Percentiles rank a stretch among this genome's conserved stretches.
Conservation (phyloP, 2,797 vertebrate genomes). For the Sorex maritimensis region DNA sequence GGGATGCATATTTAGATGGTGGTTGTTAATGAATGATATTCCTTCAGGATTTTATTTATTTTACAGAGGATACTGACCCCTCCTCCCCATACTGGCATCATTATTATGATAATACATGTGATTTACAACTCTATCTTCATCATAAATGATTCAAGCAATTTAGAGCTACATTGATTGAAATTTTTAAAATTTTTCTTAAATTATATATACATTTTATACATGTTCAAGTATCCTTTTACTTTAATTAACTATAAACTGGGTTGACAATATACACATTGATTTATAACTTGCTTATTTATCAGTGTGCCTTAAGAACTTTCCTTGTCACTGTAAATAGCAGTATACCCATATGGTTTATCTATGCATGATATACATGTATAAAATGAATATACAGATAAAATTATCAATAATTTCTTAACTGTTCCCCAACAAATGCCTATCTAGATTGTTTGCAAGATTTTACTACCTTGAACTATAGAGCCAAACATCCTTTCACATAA, state of each 20-base stretch:
- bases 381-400: not conserved
- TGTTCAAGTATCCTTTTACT: not conserved
- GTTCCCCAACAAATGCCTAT: not conserved
- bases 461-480: not conserved
- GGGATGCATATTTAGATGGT: not conserved
- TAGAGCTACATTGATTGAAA: slow-evolving; percentile 28
- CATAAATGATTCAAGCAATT: not conserved
- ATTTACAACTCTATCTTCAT: not conserved
- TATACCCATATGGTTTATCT: not conserved
- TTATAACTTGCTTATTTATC: not conserved
- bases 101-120: not conserved
- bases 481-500: not conserved
- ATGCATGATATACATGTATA: not conserved
- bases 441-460: slow-evolving; percentile 20
- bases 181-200: slow-evolving; percentile 28
- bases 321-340: not conserved
- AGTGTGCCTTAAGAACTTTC: not conserved
- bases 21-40: not conserved
- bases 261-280: not conserved
- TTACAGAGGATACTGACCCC: not conserved
- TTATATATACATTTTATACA: not conserved
- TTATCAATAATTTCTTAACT: not conserved
- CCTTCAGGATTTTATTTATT: not conserved
- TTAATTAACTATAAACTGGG: not conserved
- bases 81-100: not conserved